Base-by-base conservation (phyloP, 2,888 invertebrate genomes). In the Allacma fusca region DNA sequence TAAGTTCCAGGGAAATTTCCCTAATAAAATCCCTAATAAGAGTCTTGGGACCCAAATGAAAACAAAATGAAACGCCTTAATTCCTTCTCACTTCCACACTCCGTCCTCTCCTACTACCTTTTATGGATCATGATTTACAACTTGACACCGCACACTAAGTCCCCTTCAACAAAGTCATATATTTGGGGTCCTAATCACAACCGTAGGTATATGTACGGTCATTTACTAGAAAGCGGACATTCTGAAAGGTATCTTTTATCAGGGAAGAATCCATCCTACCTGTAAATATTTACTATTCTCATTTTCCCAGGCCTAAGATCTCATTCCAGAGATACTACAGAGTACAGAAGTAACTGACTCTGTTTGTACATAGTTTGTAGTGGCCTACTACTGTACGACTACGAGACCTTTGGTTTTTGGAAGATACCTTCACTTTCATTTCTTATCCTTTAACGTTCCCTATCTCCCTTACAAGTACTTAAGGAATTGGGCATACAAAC, bases 61-160 rank as follows among this genome's bases (percentile, higher is more conserved):
- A 50, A 50, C 2, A 50, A 50, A 50, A n/a, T 50, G n/a, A 9
- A 50, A 50, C n/a, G 19, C 50, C 50, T 50, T 50, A 50, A 50
- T 50, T 50, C 50, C 50, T 12, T n/a, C 16, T 5, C 50, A 50
- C 7, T 28, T 24, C 12, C n/a, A 19, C 50, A 50, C 16, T 67
- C 67, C 12, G 5, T 67, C 67, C 34, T 67, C 13, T 67, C n/a
- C 50, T 50, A 7, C 4, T 23, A 67, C 28, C 43, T 23, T 68
- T 68, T 68, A 43, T n/a, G 34, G 19, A 40, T 28, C 24, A 29
- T 74, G 73, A 74, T 74, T 74, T 74, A 74, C 73, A 74, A 74
- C 62, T 26, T 73, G 24, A 29, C 59, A 62, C 73, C 64, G 9
- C 62, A 74, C 73, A 74, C 64, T 74, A 23, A 34, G 62, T 40